phyloP scores from a whole-genome alignment of 2,888 invertebrate species.

The Phragmatobia fuliginosa region DNA sequence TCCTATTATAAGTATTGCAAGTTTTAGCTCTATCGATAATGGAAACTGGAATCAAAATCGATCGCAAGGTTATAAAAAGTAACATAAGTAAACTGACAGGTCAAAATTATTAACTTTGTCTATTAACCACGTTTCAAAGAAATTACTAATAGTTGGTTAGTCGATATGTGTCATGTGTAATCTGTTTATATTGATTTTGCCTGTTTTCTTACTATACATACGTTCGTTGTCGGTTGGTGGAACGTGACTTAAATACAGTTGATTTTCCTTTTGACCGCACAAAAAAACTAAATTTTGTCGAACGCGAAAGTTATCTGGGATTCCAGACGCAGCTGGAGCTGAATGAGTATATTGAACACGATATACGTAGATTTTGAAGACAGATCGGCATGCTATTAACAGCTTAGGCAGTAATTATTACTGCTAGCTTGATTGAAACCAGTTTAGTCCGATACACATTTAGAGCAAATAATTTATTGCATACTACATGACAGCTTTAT shows the following conservation, averaged over 20 bases:
- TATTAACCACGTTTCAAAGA: too few relatives aligned
- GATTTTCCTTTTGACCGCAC: conserved; percentile 53
- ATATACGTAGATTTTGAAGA: conserved; percentile 67
- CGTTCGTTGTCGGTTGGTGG: conserved; percentile 28
- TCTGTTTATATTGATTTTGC: conserved; percentile 25
- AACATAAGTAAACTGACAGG: not conserved
- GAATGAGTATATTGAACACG: conserved; percentile 64
- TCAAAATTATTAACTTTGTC: not conserved
- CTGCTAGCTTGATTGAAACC: conserved; percentile 17
- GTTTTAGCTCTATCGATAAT: not conserved
- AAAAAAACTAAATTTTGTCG: conserved; percentile 62
- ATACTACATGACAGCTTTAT: conserved; percentile 56
- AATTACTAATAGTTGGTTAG: not conserved
- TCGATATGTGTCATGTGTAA: conserved; percentile 13
- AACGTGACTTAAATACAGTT: conserved; percentile 65
- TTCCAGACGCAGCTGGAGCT: conserved; percentile 62
- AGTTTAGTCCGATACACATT: conserved; percentile 47
- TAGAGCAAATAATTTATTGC: conserved; percentile 50
- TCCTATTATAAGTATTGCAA: not conserved
- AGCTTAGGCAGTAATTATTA: conserved; percentile 27
- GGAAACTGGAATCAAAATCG: not conserved
- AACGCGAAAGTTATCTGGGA: conserved; percentile 66
- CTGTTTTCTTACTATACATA: conserved; percentile 31
- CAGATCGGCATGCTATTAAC: conserved; percentile 64
- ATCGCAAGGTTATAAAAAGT: not conserved